phyloP scores from a whole-genome alignment of 2,888 invertebrate genomes.

The Sminthurinus aureus region DNA sequence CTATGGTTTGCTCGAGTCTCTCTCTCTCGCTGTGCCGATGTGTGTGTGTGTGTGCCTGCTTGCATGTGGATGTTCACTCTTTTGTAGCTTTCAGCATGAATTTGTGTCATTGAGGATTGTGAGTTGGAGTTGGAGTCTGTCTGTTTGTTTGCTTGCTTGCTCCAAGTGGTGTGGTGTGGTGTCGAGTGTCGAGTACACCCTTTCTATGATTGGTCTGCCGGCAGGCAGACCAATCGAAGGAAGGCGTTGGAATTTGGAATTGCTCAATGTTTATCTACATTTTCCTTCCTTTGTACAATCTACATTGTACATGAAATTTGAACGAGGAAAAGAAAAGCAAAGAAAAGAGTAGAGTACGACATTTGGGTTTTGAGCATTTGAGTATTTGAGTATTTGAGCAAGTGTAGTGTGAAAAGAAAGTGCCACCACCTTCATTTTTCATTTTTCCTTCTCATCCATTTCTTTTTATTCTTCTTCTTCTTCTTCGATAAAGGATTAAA shows the following conservation, averaged over 20 bases:
- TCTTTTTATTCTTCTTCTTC: too few relatives aligned
- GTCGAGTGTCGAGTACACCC: constrained; percentile 35
- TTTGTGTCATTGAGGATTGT: constrained; percentile 48
- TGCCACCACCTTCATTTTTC: background rate
- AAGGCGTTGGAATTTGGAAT: constrained; percentile 18
- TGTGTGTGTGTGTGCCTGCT: background rate
- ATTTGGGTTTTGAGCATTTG: too few relatives aligned
- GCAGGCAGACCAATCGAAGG: constrained; percentile 35
- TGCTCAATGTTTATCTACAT: constrained; percentile 20
- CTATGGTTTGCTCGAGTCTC: background rate
- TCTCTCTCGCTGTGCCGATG: background rate
- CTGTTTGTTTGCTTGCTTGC: background rate
- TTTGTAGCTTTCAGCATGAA: constrained; percentile 44
- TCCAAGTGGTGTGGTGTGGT: constrained; percentile 20
- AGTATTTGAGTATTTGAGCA: background rate
- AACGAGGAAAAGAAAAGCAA: background rate
- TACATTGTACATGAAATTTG: background rate
- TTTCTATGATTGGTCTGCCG: constrained; percentile 50
- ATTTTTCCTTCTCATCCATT: too few relatives aligned
- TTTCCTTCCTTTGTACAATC: background rate
- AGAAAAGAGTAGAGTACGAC: too few relatives aligned
- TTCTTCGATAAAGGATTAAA: too few relatives aligned
- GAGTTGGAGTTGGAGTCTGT: constrained; percentile 16
- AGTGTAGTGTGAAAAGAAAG: background rate
- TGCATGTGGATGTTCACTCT: background rate